Base-by-base conservation (phyloP, 2,797 vertebrate species). In the Balearica regulorum region DNA sequence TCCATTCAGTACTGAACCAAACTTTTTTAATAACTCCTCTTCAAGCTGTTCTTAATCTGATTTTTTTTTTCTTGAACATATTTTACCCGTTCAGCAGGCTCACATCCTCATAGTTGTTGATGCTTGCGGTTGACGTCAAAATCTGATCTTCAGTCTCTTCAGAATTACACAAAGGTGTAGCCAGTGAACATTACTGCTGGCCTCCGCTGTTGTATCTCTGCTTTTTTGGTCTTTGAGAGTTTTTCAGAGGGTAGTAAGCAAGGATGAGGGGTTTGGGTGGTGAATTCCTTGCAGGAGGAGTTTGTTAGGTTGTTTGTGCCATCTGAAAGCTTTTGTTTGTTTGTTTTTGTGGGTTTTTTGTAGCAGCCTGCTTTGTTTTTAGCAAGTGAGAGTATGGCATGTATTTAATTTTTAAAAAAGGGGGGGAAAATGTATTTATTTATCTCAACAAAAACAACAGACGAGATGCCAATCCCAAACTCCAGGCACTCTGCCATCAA, bases 401-500 rank as follows among this genome's bases (percentile, higher is more conserved):
- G 25, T 54, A 69, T 90, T 85, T 87, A 0, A 13, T 72, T 89
- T 87, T 66, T 51, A 4, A 14, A 49, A 71, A 69, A n/a, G 5
- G 2, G 9, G 24, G 25, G 17, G 10, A 8, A 25, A 86, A 90
- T 85, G 43, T 18, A 68, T 92, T 80, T 83, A 90, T 96, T 92
- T 95, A 69, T 97, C 82, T 89, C 57, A 91, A 86, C 78, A 95
- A 92, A 96, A 95, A 75, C 78, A 93, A 31, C 29, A 46, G 31
- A 96, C 80, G 57, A 91, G 75, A 89, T 97, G 92, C 96, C 95
- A 96, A 92, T 96, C 72, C 92, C 79, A 79, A 90, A 85, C 86
- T 96, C 80, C 46, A 94, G 96, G 96, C 96, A 72, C 17, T 85
- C 65, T 96, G 93, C 96, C 95, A 96, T 97, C 92, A 89, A 89